Conservation (phyloP, 1,140 invertebrate species). For the Anagrus nilaparvatae region DNA sequence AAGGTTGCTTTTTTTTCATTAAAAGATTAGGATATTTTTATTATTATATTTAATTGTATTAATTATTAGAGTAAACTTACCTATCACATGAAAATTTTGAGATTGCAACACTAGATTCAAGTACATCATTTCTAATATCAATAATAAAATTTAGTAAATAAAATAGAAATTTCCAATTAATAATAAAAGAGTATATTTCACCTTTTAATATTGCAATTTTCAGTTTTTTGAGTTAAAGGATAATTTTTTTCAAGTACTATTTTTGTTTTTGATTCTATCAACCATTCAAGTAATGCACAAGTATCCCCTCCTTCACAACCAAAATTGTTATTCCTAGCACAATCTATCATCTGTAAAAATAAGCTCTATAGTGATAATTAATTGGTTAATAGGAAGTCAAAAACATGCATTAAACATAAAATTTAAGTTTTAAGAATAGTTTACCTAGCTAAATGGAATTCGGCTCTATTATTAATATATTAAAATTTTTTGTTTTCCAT, state of each 20-base stretch:
- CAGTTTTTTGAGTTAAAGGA: constrained; percentile 51
- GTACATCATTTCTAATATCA: too few species aligned
- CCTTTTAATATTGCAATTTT: constrained; percentile 46
- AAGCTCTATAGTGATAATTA: not conserved
- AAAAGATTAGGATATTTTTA: not conserved
- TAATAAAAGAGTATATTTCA: constrained; percentile 19
- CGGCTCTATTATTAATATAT: too few species aligned
- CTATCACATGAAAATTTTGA: constrained; percentile 40
- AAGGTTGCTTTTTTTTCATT: too few species aligned
- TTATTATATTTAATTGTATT: not conserved
- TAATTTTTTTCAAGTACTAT: constrained; percentile 54
- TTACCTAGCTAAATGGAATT: too few species aligned
- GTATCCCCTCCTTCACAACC: constrained; percentile 78
- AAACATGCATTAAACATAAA: too few species aligned
- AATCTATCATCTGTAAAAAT: constrained; percentile 62
- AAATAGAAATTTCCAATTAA: not conserved
- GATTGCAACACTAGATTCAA: constrained; percentile 27
- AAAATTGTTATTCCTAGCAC: constrained; percentile 57
- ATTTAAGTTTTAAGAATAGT: too few species aligned
- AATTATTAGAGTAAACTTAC: constrained; percentile 29
- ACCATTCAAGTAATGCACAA: constrained; percentile 64
- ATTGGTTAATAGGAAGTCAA: constrained; percentile 1
- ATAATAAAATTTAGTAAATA: too few species aligned
- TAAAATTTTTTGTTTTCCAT: too few species aligned
- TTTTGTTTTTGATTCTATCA: constrained; percentile 46